Conservation (phyloP, 2,113 vertebrate genomes). For the Pachyramphus minor region DNA sequence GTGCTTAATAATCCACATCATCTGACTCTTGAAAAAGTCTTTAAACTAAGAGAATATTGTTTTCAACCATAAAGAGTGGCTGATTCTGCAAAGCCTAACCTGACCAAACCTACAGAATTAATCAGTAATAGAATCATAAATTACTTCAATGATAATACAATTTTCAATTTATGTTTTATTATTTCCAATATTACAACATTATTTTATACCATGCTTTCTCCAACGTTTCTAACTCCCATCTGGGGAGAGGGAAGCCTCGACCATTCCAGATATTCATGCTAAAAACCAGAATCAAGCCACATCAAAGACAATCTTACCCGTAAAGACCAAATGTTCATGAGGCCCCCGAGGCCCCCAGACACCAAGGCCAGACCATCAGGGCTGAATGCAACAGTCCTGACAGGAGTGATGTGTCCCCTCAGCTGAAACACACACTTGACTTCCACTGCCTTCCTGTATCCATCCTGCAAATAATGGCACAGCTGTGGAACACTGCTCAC, state of each 20-base stretch:
- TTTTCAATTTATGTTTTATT: background rate
- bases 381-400: slow-evolving; percentile 89
- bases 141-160: background rate
- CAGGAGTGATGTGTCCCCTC: slow-evolving; percentile 92
- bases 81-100: background rate
- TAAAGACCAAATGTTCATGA: slow-evolving; percentile 97
- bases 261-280: background rate
- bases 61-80: background rate
- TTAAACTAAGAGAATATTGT: background rate
- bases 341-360: slow-evolving; percentile 92
- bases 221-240: background rate
- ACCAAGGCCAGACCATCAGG: slow-evolving; percentile 89
- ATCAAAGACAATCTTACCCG: slow-evolving; percentile 74
- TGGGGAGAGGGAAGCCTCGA: no score
- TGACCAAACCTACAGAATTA: background rate
- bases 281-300: background rate
- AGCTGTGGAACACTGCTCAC: background rate
- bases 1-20: background rate
- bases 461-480: slow-evolving; percentile 69
- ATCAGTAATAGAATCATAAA: background rate
- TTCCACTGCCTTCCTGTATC: slow-evolving; percentile 69
- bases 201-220: background rate
- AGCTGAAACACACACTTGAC: slow-evolving; percentile 86
- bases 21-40: background rate
- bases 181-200: background rate